These are phyloP conservation scores for Pyrocephalus nanus DNA, from an alignment of 2,797 vertebrate genomes.

Conservation along the genomic window DNA sequence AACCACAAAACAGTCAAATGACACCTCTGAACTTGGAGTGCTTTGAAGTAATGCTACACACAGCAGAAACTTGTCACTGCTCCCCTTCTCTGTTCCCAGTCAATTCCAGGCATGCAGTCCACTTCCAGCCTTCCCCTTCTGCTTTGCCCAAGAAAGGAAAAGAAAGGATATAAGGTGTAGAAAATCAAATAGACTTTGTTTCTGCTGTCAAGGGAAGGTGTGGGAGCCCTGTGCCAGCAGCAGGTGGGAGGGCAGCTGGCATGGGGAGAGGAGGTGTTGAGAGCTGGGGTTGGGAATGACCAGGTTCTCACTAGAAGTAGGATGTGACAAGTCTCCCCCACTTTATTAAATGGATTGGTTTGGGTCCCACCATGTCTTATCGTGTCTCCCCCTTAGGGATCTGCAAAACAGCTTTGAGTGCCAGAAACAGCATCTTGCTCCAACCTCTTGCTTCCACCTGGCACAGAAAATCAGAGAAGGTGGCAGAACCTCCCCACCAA, in stretches of 20 bases:
- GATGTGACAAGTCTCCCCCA: background rate
- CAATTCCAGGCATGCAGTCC: background rate
- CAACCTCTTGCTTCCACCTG: background rate
- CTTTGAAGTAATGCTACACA: background rate
- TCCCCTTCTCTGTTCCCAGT: background rate
- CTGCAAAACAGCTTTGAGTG: background rate
- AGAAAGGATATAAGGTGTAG: background rate
- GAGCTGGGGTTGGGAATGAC: background rate
- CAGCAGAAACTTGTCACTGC: background rate
- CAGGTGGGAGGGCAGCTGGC: background rate
- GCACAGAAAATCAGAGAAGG: background rate
- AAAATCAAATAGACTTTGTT: background rate
- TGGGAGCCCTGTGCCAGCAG: background rate
- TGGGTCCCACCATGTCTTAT: background rate
- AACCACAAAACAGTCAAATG: background rate
- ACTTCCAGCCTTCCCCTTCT: background rate
- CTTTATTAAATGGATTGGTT: background rate
- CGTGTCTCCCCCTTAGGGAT: accelerated
- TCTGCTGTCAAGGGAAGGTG: background rate
- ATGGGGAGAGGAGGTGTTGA: background rate
- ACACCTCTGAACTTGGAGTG: background rate
- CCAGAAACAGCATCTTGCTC: background rate
- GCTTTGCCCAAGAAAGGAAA: background rate
- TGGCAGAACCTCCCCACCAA: background rate
- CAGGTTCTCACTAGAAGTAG: background rate